Conservation (phyloP, 2,113 vertebrate species). For the Morone saxatilis region DNA sequence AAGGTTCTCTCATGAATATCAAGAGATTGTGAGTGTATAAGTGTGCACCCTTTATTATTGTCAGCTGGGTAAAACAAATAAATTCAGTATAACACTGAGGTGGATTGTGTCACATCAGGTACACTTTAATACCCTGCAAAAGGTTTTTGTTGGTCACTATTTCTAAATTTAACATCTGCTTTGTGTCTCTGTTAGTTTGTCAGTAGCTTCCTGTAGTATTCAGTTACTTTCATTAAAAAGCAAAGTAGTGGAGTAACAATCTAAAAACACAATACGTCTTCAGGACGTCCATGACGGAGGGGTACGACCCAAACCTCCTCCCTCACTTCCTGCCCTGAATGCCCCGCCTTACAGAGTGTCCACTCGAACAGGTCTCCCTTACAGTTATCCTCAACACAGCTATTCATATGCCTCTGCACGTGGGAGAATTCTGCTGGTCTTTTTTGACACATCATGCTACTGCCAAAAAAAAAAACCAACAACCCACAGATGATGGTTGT, state of each 20-base stretch:
- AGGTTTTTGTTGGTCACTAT: not conserved
- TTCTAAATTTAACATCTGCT: not conserved
- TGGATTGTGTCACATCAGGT: not conserved
- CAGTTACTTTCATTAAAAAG: not conserved
- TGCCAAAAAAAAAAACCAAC: not conserved
- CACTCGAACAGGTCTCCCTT: conserved; percentile 56
- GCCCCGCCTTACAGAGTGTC: conserved; percentile 47
- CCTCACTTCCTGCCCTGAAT: conserved; percentile 74
- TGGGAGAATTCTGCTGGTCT: not conserved
- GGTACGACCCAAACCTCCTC: conserved; percentile 57
- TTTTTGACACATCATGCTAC: not conserved
- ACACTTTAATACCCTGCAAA: not conserved
- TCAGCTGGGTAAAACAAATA: not conserved
- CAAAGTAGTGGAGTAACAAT: not conserved
- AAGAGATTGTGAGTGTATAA: not conserved
- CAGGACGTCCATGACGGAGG: conserved; percentile 51
- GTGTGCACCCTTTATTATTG: not conserved
- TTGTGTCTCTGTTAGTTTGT: conserved; percentile 1
- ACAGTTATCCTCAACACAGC: conserved; percentile 53
- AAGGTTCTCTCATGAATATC: not conserved
- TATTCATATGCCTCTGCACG: conserved; percentile 42
- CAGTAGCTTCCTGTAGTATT: not conserved
- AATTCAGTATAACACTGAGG: not conserved
- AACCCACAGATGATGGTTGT: not conserved
- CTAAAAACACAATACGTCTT: conserved; percentile 56